phyloP scores from a whole-genome alignment of 2,797 vertebrate species.

The Lindbergichthys nudifrons region DNA sequence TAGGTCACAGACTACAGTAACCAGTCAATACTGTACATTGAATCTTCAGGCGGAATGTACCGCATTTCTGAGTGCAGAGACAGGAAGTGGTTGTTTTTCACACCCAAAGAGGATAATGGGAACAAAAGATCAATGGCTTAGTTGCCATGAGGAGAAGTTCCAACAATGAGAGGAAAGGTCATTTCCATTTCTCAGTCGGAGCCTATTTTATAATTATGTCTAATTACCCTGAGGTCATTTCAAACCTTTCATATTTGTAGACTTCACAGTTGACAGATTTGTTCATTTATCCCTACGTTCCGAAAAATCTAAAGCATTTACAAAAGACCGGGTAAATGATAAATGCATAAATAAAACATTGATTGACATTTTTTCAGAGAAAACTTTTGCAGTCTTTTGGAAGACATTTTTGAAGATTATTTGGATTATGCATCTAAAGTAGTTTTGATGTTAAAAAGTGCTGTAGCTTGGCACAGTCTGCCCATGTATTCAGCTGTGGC shows the following conservation, averaged over 20 bases:
- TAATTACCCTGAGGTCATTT: constrained; percentile 19
- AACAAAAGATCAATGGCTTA: too few species aligned
- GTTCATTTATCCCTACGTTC: background rate
- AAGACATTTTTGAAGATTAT: constrained; percentile 13
- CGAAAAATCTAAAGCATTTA: background rate
- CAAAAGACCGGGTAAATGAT: constrained; percentile 12
- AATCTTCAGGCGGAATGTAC: too few species aligned
- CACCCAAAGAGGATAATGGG: too few species aligned
- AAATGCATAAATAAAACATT: background rate
- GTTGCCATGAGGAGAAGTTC: too few species aligned
- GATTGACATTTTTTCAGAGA: constrained; percentile 11
- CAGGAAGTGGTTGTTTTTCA: too few species aligned
- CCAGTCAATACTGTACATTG: too few species aligned
- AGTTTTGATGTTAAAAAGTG: constrained; percentile 15
- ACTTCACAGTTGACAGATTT: background rate
- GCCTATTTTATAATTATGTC: too few species aligned
- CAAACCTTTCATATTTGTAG: background rate
- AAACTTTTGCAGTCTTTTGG: constrained; percentile 13
- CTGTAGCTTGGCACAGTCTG: constrained; percentile 14
- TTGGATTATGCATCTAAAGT: constrained; percentile 1
- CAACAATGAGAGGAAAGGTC: too few species aligned
- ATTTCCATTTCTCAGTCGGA: too few species aligned
- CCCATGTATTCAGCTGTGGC: constrained; percentile 38
- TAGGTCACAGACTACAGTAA: too few species aligned
- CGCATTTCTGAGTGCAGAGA: too few species aligned